phyloP scores from a whole-genome alignment of 1,140 invertebrate genomes.

The Drosophila micromelanica region DNA sequence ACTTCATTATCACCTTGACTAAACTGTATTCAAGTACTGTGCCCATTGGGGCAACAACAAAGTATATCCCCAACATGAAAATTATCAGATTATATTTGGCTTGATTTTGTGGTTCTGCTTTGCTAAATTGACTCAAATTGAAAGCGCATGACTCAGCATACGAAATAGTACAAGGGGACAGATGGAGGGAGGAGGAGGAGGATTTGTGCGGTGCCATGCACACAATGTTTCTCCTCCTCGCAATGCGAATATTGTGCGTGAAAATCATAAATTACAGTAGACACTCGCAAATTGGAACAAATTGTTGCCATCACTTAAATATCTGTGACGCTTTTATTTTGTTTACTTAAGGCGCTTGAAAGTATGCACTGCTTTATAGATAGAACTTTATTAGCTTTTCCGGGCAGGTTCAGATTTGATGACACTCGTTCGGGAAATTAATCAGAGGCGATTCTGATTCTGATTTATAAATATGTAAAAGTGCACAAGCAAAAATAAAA shows the following conservation, averaged over 20 bases:
- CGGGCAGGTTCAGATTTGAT: background rate
- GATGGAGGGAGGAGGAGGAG: background rate
- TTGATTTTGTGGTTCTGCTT: constrained; percentile 63
- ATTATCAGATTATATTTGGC: constrained; percentile 59
- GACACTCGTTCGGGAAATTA: too few species aligned
- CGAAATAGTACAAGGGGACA: constrained; percentile 22
- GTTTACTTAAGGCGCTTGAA: constrained; percentile 10
- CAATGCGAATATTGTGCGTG: constrained; percentile 52
- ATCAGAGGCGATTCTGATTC: too few species aligned
- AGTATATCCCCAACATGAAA: constrained; percentile 11
- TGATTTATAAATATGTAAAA: too few species aligned
- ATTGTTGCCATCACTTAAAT: background rate
- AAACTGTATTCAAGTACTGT: background rate
- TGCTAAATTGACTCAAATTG: constrained; percentile 78
- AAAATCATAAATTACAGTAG: constrained; percentile 47
- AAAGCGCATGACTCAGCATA: constrained; percentile 77
- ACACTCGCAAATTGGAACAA: constrained; percentile 17
- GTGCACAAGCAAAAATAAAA: too few species aligned
- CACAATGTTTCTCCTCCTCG: constrained; percentile 26
- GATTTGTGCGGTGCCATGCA: constrained; percentile 11
- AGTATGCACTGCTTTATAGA: constrained; percentile 20
- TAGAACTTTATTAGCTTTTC: background rate
- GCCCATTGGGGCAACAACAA: background rate
- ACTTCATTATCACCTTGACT: constrained; percentile 11
- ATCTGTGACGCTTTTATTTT: background rate